phyloP scores from a whole-genome alignment of 64 coral and sea anemone genomes.

The Montipora capricornis region DNA sequence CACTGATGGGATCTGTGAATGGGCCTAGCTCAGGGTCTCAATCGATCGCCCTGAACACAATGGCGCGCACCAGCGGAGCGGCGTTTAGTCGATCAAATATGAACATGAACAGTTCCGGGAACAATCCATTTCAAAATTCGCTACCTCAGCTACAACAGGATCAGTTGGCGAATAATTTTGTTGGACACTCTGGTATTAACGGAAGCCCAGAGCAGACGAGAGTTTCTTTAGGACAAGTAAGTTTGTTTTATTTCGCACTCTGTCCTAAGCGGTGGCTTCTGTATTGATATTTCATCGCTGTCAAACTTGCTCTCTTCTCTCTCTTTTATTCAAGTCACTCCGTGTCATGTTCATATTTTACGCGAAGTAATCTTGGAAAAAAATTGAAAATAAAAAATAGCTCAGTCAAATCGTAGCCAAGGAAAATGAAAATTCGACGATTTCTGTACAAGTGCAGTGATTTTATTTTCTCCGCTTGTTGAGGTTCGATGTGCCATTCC shows the following conservation, averaged over 20 bases:
- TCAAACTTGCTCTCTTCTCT: conserved; percentile 22
- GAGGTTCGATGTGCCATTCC: conserved; percentile 42
- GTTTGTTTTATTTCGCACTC: conserved; percentile 32
- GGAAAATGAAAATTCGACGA: conserved; percentile 29
- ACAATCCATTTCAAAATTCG: conserved; percentile 78
- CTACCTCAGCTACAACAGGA: conserved; percentile 68
- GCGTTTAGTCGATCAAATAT: conserved; percentile 73
- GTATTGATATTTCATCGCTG: conserved; percentile 54
- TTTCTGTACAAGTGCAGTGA: conserved; percentile 25
- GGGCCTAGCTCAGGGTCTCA: conserved; percentile 74
- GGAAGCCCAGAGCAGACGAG: conserved; percentile 73
- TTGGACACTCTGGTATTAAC: conserved; percentile 74
- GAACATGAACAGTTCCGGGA: conserved; percentile 77
- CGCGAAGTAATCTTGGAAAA: neutral
- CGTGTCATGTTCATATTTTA: neutral
- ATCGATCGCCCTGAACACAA: conserved; percentile 86
- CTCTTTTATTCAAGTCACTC: neutral
- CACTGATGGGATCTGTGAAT: conserved; percentile 88
- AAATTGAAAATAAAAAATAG: neutral
- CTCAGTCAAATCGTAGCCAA: neutral
- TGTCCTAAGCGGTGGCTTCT: conserved; percentile 34
- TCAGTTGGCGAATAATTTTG: conserved; percentile 69
- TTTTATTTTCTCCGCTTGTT: conserved; percentile 11
- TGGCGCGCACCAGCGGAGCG: conserved; percentile 50
- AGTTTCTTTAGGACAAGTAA: conserved; percentile 81